These are phyloP conservation scores for Oncorhynchus keta DNA, from an alignment of 2,113 vertebrate genomes.

Conservation along the genomic window DNA sequence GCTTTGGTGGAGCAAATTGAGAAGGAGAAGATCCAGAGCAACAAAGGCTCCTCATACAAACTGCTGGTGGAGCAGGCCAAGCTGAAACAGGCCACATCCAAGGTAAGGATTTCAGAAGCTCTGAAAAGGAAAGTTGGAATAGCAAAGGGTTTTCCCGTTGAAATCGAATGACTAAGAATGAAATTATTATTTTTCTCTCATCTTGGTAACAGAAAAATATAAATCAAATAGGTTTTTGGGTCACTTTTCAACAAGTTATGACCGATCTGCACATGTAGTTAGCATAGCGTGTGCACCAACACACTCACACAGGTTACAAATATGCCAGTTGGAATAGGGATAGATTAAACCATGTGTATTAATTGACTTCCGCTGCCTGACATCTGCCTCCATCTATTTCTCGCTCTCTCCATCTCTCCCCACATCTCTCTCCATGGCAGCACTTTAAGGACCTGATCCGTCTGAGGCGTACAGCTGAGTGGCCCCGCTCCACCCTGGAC, in stretches of 20 bases:
- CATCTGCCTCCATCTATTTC: background rate
- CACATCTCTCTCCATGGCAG: conserved; percentile 57
- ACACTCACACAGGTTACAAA: no score
- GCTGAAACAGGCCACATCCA: conserved; percentile 98
- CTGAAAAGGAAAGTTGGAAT: no score
- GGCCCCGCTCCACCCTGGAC: conserved; percentile 94
- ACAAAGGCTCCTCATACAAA: conserved; percentile 99
- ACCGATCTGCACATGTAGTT: no score
- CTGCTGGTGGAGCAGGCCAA: conserved; percentile 99
- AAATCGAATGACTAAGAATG: no score
- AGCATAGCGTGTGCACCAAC: no score
- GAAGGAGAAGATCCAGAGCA: conserved; percentile 99
- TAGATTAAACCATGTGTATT: no score
- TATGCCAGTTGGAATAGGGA: no score
- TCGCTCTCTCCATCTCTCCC: background rate
- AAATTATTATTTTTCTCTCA: no score
- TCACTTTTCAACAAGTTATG: no score
- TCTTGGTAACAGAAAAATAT: no score
- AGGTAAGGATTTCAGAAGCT: conserved; percentile 74
- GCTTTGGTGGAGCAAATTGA: conserved; percentile 99
- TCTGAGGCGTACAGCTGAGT: conserved; percentile 92
- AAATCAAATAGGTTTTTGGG: no score
- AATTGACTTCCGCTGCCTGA: background rate
- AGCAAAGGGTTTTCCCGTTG: no score
- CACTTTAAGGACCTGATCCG: conserved; percentile 99